Conservation (phyloP, 2,797 vertebrate genomes). For the Enteromius treurensis region DNA sequence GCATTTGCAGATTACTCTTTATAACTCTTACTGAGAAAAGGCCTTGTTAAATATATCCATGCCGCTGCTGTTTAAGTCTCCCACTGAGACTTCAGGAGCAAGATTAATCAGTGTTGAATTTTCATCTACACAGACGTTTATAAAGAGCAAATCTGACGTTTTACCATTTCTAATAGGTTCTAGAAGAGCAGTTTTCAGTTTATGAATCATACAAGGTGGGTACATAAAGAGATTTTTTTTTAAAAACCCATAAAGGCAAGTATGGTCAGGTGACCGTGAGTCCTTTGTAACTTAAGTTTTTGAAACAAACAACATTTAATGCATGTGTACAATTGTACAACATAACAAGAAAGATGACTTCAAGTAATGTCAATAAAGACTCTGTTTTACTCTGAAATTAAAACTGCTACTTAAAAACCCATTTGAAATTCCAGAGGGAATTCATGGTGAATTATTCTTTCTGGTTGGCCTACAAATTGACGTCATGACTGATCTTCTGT, state of each 20-base stretch:
- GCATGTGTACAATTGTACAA: background rate
- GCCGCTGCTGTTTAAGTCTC: background rate
- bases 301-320: background rate
- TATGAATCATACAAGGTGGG: background rate
- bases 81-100: background rate
- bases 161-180: background rate
- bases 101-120: slow-evolving; percentile 7
- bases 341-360: background rate
- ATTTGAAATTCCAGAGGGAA: background rate
- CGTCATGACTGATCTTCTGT: background rate
- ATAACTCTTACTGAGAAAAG: slow-evolving; percentile 6
- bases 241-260: background rate
- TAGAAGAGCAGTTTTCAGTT: background rate
- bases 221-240: background rate
- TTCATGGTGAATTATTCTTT: background rate
- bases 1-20: background rate
- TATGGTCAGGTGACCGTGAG: background rate
- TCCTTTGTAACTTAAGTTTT: background rate
- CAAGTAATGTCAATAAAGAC: background rate
- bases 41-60: background rate
- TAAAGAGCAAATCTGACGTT: background rate
- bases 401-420: background rate
- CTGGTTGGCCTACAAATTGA: background rate
- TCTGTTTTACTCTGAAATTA: background rate
- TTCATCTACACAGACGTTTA: background rate